Evolutionary conservation across 1,140 invertebrate species (phyloP).

Genomic region (Mizuhopecten yessoensis): DNA sequence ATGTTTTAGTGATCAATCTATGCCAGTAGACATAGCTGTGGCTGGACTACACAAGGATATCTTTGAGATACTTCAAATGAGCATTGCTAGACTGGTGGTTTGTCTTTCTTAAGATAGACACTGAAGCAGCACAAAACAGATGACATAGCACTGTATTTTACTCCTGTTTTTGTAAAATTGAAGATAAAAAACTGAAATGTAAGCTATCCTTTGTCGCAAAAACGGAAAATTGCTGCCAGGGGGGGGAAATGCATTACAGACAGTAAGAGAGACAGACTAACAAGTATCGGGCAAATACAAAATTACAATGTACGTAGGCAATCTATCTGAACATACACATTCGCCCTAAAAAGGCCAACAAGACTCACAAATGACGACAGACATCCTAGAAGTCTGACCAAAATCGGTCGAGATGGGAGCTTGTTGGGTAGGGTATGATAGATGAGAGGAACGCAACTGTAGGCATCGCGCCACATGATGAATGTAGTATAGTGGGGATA

Average conservation of each 20-base stretch:
- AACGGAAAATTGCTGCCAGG: neutral
- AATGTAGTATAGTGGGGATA: neutral
- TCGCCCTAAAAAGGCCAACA: conserved; percentile 24
- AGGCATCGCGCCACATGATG: neutral
- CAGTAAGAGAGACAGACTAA: neutral
- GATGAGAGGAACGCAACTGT: neutral
- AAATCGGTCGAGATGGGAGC: neutral
- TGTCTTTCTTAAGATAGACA: neutral
- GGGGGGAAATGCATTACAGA: too few species aligned
- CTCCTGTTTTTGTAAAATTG: neutral
- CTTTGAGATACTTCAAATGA: neutral
- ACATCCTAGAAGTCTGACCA: conserved; percentile 1
- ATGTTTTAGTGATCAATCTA: neutral
- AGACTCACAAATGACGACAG: neutral
- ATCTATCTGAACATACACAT: neutral
- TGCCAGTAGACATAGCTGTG: neutral
- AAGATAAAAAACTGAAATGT: neutral
- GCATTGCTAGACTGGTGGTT: neutral
- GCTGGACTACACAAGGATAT: too few species aligned
- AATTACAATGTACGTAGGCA: neutral
- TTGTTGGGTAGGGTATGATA: conserved; percentile 15
- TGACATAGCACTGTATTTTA: neutral
- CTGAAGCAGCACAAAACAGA: neutral
- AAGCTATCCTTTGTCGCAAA: neutral
- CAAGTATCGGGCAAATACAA: conserved; percentile 1